phyloP scores from a whole-genome alignment of 1,140 invertebrate genomes.

The Meloidogyne floridensis region DNA sequence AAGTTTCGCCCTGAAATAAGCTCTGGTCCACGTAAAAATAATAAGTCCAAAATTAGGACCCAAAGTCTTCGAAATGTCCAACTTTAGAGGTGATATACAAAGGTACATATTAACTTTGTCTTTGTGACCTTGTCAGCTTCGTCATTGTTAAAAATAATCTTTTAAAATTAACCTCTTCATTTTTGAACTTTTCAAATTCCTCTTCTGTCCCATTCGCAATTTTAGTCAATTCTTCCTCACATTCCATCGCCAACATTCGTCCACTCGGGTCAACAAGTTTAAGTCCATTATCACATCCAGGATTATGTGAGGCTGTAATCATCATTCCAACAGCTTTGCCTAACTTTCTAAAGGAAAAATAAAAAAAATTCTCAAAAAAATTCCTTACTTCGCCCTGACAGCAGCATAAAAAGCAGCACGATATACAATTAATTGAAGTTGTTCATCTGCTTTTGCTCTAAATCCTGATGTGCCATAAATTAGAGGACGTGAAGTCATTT shows the following conservation, averaged over 20 bases:
- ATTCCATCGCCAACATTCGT: conserved; percentile 75
- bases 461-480: conserved; percentile 56
- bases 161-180: background rate
- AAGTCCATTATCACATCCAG: conserved; percentile 91
- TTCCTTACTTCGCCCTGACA: conserved; percentile 45
- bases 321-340: conserved; percentile 76
- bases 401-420: conserved; percentile 50
- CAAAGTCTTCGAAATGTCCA: too few relatives aligned
- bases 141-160: too few relatives aligned
- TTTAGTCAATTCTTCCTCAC: conserved; percentile 45
- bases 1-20: too few relatives aligned
- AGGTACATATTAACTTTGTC: too few relatives aligned
- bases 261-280: conserved; percentile 92
- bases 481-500: conserved; percentile 16
- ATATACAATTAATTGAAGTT: conserved; percentile 43
- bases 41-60: too few relatives aligned
- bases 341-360: conserved; percentile 35
- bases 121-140: too few relatives aligned
- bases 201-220: conserved; percentile 45
- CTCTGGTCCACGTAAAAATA: too few relatives aligned
- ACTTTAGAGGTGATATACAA: too few relatives aligned
- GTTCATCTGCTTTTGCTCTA: conserved; percentile 35
- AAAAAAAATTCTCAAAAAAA: conserved; percentile 14
- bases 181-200: conserved; percentile 29
- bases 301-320: conserved; percentile 99